Conservation (phyloP, 1,140 invertebrate species). For the Neodiprion virginianus region DNA sequence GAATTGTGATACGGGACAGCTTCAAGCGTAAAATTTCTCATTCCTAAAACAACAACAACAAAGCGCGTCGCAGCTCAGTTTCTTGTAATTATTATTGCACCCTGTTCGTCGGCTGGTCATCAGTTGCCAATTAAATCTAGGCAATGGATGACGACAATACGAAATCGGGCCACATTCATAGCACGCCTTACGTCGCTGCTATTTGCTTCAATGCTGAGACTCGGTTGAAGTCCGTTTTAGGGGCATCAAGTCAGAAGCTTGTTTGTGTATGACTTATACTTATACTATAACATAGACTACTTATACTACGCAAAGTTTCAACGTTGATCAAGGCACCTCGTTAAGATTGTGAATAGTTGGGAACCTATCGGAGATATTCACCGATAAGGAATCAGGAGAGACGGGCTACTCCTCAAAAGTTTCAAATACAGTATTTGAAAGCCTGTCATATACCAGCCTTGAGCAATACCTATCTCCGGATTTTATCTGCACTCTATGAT, state of each 20-base stretch:
- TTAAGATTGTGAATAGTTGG: not conserved
- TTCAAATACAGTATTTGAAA: too few species aligned
- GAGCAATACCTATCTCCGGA: too few species aligned
- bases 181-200: not conserved
- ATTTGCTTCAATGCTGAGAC: not conserved
- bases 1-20: too few species aligned
- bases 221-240: not conserved
- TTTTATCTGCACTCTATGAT: too few species aligned
- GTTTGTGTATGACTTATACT: not conserved
- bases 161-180: conserved; percentile 3
- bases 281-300: not conserved
- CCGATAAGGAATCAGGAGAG: too few species aligned
- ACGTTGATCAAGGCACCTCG: too few species aligned
- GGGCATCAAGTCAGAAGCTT: not conserved
- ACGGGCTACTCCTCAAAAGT: too few species aligned
- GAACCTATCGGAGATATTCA: not conserved
- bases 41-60: too few species aligned
- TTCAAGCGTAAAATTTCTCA: too few species aligned
- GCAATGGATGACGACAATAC: not conserved
- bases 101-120: not conserved
- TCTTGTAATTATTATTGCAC: not conserved
- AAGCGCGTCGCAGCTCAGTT: too few species aligned
- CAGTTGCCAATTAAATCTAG: not conserved
- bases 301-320: not conserved
- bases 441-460: too few species aligned